A percentile compares a stretch with the other conserved stretches of the same genome.
Conservation (phyloP, 2,888 invertebrate genomes). For the Girardia tigrina region DNA sequence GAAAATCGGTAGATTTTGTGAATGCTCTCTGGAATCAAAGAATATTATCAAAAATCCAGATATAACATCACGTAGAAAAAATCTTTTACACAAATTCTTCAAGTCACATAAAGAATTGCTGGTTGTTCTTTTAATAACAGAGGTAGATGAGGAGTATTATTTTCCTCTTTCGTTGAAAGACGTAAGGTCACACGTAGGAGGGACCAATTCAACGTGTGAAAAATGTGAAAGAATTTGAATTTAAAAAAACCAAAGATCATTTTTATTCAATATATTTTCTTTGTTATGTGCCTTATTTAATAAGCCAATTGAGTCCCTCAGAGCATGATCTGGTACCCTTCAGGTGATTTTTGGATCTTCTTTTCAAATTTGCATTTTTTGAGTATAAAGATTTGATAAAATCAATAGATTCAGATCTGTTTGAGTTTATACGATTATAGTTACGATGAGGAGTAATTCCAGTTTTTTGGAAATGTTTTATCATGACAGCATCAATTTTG, state of each 20-base stretch:
- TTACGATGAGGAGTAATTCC: background rate
- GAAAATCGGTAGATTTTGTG: background rate
- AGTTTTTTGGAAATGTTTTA: slow-evolving; percentile 18
- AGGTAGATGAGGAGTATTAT: background rate
- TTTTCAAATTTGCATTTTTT: background rate
- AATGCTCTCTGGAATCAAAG: background rate
- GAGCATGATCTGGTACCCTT: background rate
- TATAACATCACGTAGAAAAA: background rate
- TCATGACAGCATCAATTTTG: background rate
- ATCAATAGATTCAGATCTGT: background rate
- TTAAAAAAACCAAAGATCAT: background rate
- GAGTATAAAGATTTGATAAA: background rate
- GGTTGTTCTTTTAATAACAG: background rate
- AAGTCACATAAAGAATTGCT: background rate
- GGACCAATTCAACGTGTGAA: too few species aligned
- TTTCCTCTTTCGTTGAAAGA: background rate
- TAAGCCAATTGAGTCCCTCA: background rate
- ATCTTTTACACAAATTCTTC: background rate
- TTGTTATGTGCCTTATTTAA: background rate
- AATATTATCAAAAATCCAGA: background rate
- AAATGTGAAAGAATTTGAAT: background rate
- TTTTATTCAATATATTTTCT: background rate
- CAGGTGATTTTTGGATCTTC: background rate
- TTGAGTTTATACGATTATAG: background rate
- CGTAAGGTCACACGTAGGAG: background rate